Percentiles rank a stretch among this genome's conserved stretches.
These are phyloP conservation scores for Brachynemurus nebulosus DNA, from an alignment of 2,888 invertebrate genomes.

Conservation along the genomic window DNA sequence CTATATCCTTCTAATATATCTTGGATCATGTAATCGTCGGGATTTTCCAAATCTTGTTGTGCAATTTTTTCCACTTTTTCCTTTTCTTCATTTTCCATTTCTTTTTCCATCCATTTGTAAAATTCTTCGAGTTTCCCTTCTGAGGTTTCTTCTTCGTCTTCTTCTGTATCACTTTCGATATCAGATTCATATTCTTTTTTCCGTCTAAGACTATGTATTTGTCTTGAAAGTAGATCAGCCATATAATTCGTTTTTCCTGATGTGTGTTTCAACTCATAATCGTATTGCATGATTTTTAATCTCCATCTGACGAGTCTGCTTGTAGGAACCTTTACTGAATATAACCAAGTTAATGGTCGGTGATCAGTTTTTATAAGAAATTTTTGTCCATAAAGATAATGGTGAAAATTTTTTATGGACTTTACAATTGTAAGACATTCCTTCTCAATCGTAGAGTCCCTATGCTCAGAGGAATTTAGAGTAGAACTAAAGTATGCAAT, in stretches of 20 bases:
- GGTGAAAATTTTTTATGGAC: not conserved
- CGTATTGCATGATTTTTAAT: not conserved
- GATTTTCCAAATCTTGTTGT: no score
- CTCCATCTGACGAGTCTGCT: not conserved
- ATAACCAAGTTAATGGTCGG: not conserved
- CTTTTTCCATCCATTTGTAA: not conserved
- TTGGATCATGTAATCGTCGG: no score
- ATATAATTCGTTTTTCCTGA: not conserved
- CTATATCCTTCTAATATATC: no score
- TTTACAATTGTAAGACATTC: not conserved
- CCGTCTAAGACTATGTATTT: not conserved
- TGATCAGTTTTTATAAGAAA: slow-evolving; percentile 1
- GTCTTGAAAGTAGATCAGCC: no score
- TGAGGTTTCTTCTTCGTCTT: not conserved
- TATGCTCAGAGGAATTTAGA: not conserved
- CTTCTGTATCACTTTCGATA: not conserved
- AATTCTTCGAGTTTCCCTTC: no score
- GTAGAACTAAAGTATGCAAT: not conserved
- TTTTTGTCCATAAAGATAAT: not conserved
- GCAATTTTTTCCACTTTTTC: not conserved
- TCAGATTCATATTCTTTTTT: not conserved
- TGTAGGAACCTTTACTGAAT: not conserved
- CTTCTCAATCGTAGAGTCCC: not conserved
- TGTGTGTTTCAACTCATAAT: not conserved
- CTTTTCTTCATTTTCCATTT: not conserved